Evolutionary conservation across 2,797 vertebrate genomes (phyloP), one percentile per base, ranked within the genome.

Genomic region (Sphenodon punctatus): DNA sequence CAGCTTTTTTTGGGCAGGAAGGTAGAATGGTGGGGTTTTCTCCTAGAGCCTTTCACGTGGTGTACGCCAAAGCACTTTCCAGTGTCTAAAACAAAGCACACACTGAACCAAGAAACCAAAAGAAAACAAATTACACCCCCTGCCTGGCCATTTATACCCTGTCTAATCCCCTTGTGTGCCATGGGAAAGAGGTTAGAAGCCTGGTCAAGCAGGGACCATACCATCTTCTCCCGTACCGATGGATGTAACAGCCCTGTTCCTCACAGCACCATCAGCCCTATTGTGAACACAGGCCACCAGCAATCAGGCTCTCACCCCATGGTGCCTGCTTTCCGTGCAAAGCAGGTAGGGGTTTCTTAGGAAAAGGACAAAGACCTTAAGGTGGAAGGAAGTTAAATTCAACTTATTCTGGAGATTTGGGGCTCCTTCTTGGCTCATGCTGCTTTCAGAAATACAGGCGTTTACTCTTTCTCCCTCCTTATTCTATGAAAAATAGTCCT

Each of bases 201-300:
- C 64, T n/a, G 43, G 9, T 34, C n/a, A 22, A 67, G 48, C 48
- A 66, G 63, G 51, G 20, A n/a, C 8, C 17, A 51, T 58, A 58
- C 22, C 43, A 11, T 32, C 32, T 8, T 7, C n/a, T n/a, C 14
- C 25, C 12, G 15, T 11, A 70, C n/a, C n/a, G 55, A 67, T 34
- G 32, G 5, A 22, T 20, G 3, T 10, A 30, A n/a, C 7, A 23
- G 7, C 17, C 55, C 12, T 22, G 13, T 38, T 23, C 16, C 34
- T 34, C 13, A 16, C 66, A 53, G 32, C 22, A 36, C 23, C 6
- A 13, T 15, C 10, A n/a, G 14, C 30, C 43, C 16, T 15, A 20
- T 0, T 0, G 22, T 2, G 2, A 38, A 43, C 3, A 5, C 10
- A 17, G 27, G 17, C 27, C n/a, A n/a, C n/a, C n/a, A n/a, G n/a